A percentile compares a stretch with the other conserved stretches of the same genome.
phyloP scores from a whole-genome alignment of 2,888 invertebrate species.

The Cephus nigrinus region DNA sequence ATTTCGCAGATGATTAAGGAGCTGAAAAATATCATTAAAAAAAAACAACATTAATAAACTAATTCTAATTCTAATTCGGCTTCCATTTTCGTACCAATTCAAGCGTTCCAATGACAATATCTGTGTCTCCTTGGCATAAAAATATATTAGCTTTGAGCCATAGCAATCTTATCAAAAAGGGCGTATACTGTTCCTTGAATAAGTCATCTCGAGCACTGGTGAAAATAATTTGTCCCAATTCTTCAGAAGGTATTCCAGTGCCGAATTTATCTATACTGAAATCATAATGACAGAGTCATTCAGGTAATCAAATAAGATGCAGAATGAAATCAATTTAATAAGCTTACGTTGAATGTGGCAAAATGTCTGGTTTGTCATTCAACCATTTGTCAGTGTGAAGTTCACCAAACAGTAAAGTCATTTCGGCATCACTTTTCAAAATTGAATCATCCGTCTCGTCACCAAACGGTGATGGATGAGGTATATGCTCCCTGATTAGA shows the following conservation, averaged over 20 bases:
- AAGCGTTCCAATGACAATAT: slow-evolving; percentile 68
- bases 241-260: slow-evolving; percentile 65
- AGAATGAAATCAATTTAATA: not conserved
- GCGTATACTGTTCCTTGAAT: slow-evolving; percentile 65
- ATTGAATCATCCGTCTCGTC: slow-evolving; percentile 60
- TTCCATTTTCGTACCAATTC: slow-evolving; percentile 59
- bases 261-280: slow-evolving; percentile 50
- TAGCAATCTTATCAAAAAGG: slow-evolving; percentile 68
- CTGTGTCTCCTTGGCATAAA: slow-evolving; percentile 68
- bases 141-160: slow-evolving; percentile 71
- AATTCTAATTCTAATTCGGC: not conserved
- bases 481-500: slow-evolving; percentile 67
- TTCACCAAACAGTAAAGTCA: slow-evolving; percentile 70
- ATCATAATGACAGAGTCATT: not conserved
- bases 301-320: not conserved
- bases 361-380: slow-evolving; percentile 47
- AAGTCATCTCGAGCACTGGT: slow-evolving; percentile 65
- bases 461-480: slow-evolving; percentile 66
- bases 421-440: slow-evolving; percentile 67
- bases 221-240: slow-evolving; percentile 67
- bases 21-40: slow-evolving; percentile 24
- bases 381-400: slow-evolving; percentile 65
- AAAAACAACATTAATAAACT: slow-evolving; percentile 27
- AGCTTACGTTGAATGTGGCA: slow-evolving; percentile 47
- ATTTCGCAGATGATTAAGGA: slow-evolving; percentile 49